phyloP scores from a whole-genome alignment of 2,888 invertebrate species.

The Mylabris sibirica region DNA sequence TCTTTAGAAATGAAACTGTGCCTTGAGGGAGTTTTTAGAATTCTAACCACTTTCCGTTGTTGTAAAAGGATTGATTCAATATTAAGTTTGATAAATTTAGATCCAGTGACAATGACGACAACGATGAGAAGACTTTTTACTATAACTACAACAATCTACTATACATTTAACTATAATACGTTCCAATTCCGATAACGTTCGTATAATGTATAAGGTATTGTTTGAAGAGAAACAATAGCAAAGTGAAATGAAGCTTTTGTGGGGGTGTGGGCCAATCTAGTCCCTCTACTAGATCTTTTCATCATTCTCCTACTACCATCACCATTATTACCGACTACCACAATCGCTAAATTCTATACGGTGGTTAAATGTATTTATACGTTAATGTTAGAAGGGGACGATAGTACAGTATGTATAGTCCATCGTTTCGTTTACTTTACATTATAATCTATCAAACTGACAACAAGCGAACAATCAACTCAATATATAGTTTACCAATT shows the following conservation, averaged over 20 bases:
- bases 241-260: conserved; percentile 4
- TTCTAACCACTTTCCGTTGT: conserved; percentile 13
- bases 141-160: no score
- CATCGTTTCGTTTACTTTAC: conserved; percentile 26
- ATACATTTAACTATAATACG: conserved; percentile 12
- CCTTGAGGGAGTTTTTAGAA: conserved; percentile 24
- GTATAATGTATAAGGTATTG: conserved; percentile 31
- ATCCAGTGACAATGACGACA: background rate
- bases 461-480: conserved; percentile 12
- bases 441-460: conserved; percentile 30
- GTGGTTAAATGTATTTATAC: conserved; percentile 18
- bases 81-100: conserved; percentile 35
- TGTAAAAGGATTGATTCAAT: conserved; percentile 30
- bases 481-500: background rate
- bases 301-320: conserved; percentile 12
- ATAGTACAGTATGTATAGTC: background rate
- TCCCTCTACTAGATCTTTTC: conserved; percentile 22
- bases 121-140: background rate
- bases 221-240: conserved; percentile 28
- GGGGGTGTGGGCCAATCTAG: background rate
- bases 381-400: background rate
- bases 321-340: conserved; percentile 14
- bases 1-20: conserved; percentile 17
- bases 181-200: conserved; percentile 26
- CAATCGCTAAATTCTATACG: conserved; percentile 31